Conservation (phyloP, 2,113 vertebrate species). For the Anolis carolinensis region DNA sequence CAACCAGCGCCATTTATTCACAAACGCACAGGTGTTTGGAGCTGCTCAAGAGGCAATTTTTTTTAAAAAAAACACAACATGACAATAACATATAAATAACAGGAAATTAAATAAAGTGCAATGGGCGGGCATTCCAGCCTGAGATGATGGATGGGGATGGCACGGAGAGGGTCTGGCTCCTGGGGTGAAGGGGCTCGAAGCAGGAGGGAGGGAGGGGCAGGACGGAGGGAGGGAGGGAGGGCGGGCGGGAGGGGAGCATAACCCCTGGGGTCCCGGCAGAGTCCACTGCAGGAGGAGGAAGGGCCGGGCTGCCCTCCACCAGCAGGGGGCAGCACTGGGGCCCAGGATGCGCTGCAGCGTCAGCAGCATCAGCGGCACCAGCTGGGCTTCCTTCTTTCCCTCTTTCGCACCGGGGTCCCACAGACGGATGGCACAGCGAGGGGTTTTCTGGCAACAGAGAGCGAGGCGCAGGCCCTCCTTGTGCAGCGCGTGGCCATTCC, state of each 20-base stretch:
- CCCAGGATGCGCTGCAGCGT: not conserved
- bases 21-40: not conserved
- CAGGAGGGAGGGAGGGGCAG: too few relatives aligned
- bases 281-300: not conserved
- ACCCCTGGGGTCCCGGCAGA: not conserved
- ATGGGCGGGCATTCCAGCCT: not conserved
- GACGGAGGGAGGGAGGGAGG: too few relatives aligned
- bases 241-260: too few relatives aligned
- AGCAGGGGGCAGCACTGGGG: not conserved
- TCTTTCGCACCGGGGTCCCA: too few relatives aligned
- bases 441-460: not conserved
- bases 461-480: too few relatives aligned
- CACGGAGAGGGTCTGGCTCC: too few relatives aligned
- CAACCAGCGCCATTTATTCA: conserved; percentile 26
- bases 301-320: not conserved
- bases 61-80: not conserved
- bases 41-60: not conserved
- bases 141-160: not conserved
- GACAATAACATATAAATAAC: conserved; percentile 14
- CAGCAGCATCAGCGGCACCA: too few relatives aligned
- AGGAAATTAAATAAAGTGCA: conserved; percentile 31
- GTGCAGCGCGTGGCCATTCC: too few relatives aligned
- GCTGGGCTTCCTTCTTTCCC: not conserved
- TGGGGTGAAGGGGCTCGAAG: too few relatives aligned
- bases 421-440: not conserved